A percentile compares a stretch with the other conserved stretches of the same genome.
Conservation (phyloP, 2,113 vertebrate genomes). For the Speoplatyrhinus poulsoni region DNA sequence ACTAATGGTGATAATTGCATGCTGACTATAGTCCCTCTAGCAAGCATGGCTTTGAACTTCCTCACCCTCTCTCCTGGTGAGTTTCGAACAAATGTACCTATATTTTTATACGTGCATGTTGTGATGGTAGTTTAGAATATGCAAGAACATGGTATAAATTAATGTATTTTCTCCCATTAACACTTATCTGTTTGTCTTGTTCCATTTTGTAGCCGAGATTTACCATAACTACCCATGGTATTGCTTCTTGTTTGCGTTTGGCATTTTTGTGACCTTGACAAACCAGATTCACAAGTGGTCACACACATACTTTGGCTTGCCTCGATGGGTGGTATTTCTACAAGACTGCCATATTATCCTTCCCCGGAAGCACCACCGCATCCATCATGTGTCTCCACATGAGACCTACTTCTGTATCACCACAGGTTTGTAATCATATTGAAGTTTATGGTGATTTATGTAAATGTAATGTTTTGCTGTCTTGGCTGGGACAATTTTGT, state of each 20-base stretch:
- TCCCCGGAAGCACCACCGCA: conserved; percentile 92
- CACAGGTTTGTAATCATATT: conserved; percentile 80
- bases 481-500: no score
- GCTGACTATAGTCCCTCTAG: conserved; percentile 86
- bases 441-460: no score
- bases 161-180: background rate
- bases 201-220: conserved; percentile 77
- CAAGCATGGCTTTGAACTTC: conserved; percentile 93
- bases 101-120: background rate
- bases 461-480: no score
- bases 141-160: background rate
- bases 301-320: conserved; percentile 95
- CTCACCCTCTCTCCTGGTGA: conserved; percentile 85
- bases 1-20: conserved; percentile 99
- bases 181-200: conserved; percentile 2
- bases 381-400: conserved; percentile 95
- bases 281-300: conserved; percentile 99
- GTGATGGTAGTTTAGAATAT: background rate
- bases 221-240: conserved; percentile 86
- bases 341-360: conserved; percentile 96
- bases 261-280: conserved; percentile 92
- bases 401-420: conserved; percentile 99
- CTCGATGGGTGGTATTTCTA: conserved; percentile 86
- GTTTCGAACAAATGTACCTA: conserved; percentile 22
- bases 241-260: conserved; percentile 89